phyloP scores from a whole-genome alignment of 2,113 vertebrate species.

The Lepisosteus oculatus region DNA sequence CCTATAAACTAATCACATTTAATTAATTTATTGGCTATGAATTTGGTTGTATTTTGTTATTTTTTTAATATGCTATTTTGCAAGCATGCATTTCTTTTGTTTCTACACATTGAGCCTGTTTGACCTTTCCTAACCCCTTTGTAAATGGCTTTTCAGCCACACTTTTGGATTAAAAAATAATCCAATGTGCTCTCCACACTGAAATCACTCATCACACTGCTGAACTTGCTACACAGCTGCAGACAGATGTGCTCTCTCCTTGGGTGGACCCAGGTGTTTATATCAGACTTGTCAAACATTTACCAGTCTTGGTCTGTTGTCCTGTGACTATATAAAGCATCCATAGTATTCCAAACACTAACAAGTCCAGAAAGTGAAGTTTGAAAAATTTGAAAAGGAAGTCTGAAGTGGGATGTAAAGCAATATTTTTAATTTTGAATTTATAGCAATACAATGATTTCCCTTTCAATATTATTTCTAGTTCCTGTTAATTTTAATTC shows the following conservation, averaged over 20 bases:
- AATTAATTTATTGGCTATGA: too few species aligned
- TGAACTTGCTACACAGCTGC: constrained; percentile 65
- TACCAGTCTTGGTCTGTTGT: constrained; percentile 71
- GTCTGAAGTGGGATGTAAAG: constrained; percentile 58
- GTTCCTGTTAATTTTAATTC: too few species aligned
- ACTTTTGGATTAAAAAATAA: background rate
- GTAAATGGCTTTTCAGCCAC: too few species aligned
- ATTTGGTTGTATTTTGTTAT: too few species aligned
- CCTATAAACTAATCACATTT: too few species aligned
- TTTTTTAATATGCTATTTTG: too few species aligned
- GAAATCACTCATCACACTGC: constrained; percentile 37
- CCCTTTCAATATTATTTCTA: constrained; percentile 9
- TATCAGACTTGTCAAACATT: constrained; percentile 73
- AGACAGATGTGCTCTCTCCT: constrained; percentile 68
- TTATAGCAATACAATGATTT: constrained; percentile 28
- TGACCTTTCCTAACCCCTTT: too few species aligned
- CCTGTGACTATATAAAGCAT: constrained; percentile 73
- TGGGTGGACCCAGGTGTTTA: constrained; percentile 60
- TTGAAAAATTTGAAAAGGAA: constrained; percentile 41
- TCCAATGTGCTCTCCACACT: background rate
- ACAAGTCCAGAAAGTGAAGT: constrained; percentile 52
- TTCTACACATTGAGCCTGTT: too few species aligned
- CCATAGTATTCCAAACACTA: constrained; percentile 76
- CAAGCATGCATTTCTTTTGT: too few species aligned
- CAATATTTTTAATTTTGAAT: constrained; percentile 26